A percentile compares a stretch with the other conserved stretches of the same genome.
Conservation (phyloP, 1,140 invertebrate species). For the Lucilia sericata region DNA sequence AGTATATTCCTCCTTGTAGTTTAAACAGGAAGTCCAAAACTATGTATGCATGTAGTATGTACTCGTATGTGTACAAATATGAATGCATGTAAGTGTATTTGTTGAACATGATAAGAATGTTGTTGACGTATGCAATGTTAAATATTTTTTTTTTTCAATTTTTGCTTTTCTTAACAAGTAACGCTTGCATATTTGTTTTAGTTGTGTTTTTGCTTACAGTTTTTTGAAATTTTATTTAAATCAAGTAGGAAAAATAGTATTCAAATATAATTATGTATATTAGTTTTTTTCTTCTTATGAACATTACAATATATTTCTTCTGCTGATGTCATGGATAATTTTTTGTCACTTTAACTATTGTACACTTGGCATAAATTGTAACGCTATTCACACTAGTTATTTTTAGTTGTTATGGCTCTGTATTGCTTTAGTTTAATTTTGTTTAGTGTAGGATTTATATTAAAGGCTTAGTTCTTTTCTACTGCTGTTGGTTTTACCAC, state of each 20-base stretch:
- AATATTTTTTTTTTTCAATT: conserved; percentile 26
- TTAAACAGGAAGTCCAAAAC: conserved; percentile 22
- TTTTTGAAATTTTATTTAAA: not conserved
- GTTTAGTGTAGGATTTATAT: not conserved
- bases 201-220: not conserved
- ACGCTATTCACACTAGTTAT: not conserved
- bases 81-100: not conserved
- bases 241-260: conserved; percentile 1
- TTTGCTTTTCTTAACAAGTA: not conserved
- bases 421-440: not conserved
- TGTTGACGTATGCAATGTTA: conserved; percentile 41
- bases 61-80: too few species aligned
- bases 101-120: conserved; percentile 40
- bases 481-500: not conserved
- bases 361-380: not conserved
- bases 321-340: conserved; percentile 24
- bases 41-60: not conserved
- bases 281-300: not conserved
- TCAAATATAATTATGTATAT: conserved; percentile 26
- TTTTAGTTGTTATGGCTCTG: not conserved
- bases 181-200: not conserved
- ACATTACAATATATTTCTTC: not conserved
- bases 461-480: conserved; percentile 3
- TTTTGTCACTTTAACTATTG: not conserved
- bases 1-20: not conserved